These are phyloP conservation scores for Brachyalestes nurse DNA, from an alignment of 2,797 vertebrate species.

Conservation along the genomic window DNA sequence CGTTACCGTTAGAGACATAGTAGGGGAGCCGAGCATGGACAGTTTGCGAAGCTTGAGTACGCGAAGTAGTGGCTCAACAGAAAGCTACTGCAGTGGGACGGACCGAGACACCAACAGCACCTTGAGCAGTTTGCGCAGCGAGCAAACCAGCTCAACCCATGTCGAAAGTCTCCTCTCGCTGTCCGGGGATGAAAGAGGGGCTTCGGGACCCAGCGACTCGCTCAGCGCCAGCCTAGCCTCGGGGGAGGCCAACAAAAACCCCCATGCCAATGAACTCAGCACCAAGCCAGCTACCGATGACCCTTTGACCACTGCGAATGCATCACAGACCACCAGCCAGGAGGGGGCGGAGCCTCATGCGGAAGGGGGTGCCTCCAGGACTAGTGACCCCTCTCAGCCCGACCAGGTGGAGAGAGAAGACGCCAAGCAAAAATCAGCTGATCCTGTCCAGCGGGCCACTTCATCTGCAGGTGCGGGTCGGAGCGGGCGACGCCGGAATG, in stretches of 20 bases:
- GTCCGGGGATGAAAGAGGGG: slow-evolving; percentile 81
- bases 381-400: slow-evolving; percentile 44
- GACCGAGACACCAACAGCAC: slow-evolving; percentile 97
- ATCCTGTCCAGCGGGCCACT: slow-evolving; percentile 85
- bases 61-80: slow-evolving; percentile 93
- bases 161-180: slow-evolving; percentile 93
- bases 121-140: slow-evolving; percentile 94
- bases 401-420: slow-evolving; percentile 80
- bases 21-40: slow-evolving; percentile 89
- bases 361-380: slow-evolving; percentile 63
- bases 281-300: slow-evolving; percentile 69
- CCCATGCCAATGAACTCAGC: slow-evolving; percentile 92
- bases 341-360: slow-evolving; percentile 34
- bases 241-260: slow-evolving; percentile 97
- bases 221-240: slow-evolving; percentile 80
- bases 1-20: slow-evolving; percentile 72
- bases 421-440: slow-evolving; percentile 81
- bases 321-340: slow-evolving; percentile 53
- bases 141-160: slow-evolving; percentile 95
- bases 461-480: slow-evolving; percentile 80
- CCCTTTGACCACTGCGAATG: slow-evolving; percentile 52
- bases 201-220: slow-evolving; percentile 71
- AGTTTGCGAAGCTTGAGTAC: slow-evolving; percentile 95
- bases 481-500: slow-evolving; percentile 83
- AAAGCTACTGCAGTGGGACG: slow-evolving; percentile 97